phyloP scores from a whole-genome alignment of 1,140 invertebrate species.

The Drosophila sucinea region DNA sequence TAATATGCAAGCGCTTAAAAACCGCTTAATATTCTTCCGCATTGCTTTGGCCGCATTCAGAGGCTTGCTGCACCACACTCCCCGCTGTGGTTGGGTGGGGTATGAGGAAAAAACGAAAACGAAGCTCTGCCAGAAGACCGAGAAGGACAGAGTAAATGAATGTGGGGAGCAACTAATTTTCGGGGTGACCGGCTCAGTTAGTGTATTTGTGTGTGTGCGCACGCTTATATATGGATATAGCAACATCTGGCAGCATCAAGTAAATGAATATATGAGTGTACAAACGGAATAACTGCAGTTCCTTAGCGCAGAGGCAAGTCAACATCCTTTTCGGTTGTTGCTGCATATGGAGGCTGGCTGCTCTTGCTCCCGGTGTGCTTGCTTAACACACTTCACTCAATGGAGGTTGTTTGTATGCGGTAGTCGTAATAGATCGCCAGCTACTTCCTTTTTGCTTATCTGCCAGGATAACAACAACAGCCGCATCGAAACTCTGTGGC shows the following conservation, averaged over 20 bases:
- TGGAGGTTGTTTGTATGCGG: slow-evolving; percentile 57
- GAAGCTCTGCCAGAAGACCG: background rate
- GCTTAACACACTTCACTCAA: slow-evolving; percentile 77
- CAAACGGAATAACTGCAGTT: slow-evolving; percentile 76
- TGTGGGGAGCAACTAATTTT: slow-evolving; percentile 66
- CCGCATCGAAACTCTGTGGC: slow-evolving; percentile 20
- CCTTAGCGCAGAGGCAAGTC: slow-evolving; percentile 73
- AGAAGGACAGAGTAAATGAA: background rate
- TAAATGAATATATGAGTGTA: slow-evolving; percentile 80
- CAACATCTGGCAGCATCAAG: slow-evolving; percentile 64
- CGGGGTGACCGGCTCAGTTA: slow-evolving; percentile 47
- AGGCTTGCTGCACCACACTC: slow-evolving; percentile 47
- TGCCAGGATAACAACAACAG: slow-evolving; percentile 39
- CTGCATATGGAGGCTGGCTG: slow-evolving; percentile 48
- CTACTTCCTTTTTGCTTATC: slow-evolving; percentile 73
- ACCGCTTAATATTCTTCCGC: slow-evolving; percentile 79
- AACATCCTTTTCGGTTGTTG: slow-evolving; percentile 78
- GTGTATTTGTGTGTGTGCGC: background rate
- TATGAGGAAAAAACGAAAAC: slow-evolving; percentile 34
- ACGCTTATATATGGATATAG: slow-evolving; percentile 25
- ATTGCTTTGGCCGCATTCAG: slow-evolving; percentile 79
- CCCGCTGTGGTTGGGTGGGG: slow-evolving; percentile 34
- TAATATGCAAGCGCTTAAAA: slow-evolving; percentile 79
- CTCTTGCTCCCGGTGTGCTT: slow-evolving; percentile 44
- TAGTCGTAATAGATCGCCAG: slow-evolving; percentile 71